Conservation (phyloP, 1,140 invertebrate genomes). For the Atopsyche davidsoni region DNA sequence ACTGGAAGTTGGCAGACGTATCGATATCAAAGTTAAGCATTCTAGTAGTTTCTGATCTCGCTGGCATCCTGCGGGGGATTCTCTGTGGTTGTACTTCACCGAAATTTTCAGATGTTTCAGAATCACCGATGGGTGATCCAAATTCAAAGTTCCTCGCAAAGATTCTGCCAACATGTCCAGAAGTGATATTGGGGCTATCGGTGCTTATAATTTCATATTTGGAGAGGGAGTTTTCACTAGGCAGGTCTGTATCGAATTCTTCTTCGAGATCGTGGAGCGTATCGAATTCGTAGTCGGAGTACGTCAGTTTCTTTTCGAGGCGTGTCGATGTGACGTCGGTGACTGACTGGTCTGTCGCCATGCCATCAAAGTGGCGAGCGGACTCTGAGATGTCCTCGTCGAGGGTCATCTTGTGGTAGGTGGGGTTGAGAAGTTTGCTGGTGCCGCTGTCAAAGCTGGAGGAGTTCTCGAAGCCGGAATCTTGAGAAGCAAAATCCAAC, state of each 20-base stretch:
- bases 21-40: constrained; percentile 28
- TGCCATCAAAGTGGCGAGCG: constrained; percentile 6
- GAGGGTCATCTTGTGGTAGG: background rate
- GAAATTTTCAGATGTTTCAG: constrained; percentile 40
- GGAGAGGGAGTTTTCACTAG: constrained; percentile 39
- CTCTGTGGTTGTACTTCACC: constrained; percentile 3
- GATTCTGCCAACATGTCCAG: constrained; percentile 35
- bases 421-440: background rate
- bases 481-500: constrained; percentile 11
- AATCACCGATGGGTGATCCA: constrained; percentile 40
- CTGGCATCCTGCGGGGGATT: constrained; percentile 16
- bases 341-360: too few species aligned
- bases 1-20: constrained; percentile 8
- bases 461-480: constrained; percentile 27
- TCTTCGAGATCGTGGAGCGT: constrained; percentile 43
- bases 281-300: constrained; percentile 30
- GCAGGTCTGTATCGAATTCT: constrained; percentile 37
- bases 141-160: constrained; percentile 40
- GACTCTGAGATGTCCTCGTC: constrained; percentile 14
- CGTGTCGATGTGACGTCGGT: background rate
- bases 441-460: constrained; percentile 15
- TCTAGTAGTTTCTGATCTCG: constrained; percentile 23
- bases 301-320: background rate
- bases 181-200: constrained; percentile 44
- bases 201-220: constrained; percentile 48